Evolutionary conservation across 2,113 vertebrate species (phyloP).

Genomic region (Recurvirostra avosetta): DNA sequence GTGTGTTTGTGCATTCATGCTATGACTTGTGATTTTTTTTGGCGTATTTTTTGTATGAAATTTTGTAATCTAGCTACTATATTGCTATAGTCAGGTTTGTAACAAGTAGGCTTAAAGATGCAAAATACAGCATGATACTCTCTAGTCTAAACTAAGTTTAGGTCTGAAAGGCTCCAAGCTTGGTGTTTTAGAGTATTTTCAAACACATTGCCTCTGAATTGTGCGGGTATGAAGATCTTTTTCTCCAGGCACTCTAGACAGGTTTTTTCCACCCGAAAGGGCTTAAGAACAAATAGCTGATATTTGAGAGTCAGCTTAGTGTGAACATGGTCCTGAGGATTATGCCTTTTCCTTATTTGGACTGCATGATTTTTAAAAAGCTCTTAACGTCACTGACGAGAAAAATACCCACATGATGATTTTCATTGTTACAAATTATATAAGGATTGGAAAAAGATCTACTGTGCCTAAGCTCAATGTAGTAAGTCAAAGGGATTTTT

Average conservation of each 20-base stretch:
- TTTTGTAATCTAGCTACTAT: not conserved
- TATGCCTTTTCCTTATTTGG: not conserved
- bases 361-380: not conserved
- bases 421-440: not conserved
- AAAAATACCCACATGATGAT: not conserved
- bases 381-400: not conserved
- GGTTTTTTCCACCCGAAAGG: not conserved
- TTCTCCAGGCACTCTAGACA: not conserved
- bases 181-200: not conserved
- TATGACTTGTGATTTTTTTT: rapidly evolving
- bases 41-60: not conserved
- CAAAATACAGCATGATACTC: not conserved
- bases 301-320: not conserved
- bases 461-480: not conserved
- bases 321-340: not conserved
- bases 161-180: not conserved
- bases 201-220: not conserved
- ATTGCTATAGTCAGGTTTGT: not conserved
- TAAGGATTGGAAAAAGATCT: not conserved
- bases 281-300: not conserved
- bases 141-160: not conserved
- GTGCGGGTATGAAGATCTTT: not conserved
- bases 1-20: not conserved
- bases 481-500: not conserved
- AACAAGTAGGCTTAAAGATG: not conserved